phyloP scores from a whole-genome alignment of 2,113 vertebrate genomes.

The Bothrops jararaca region DNA sequence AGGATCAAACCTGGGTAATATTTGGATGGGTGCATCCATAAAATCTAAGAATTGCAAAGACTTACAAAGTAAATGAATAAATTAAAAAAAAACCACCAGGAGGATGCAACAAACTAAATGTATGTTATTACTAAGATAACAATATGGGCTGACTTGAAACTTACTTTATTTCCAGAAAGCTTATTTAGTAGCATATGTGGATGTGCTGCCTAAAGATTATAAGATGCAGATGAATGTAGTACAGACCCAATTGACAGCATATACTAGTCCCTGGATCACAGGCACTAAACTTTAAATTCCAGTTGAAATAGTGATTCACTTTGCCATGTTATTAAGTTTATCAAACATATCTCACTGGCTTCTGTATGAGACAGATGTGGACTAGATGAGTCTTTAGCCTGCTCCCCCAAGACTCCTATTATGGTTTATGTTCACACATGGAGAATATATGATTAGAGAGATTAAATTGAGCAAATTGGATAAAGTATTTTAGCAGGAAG shows the following conservation, averaged over 20 bases:
- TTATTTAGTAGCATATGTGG: neutral
- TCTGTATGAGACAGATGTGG: neutral
- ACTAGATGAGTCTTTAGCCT: neutral
- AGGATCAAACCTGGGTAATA: neutral
- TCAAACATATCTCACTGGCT: neutral
- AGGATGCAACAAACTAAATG: neutral
- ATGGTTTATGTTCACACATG: neutral
- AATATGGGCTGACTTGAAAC: neutral
- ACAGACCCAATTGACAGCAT: neutral
- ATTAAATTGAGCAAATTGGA: neutral
- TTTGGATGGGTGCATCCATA: neutral
- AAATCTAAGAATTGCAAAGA: neutral
- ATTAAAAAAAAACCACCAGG: neutral
- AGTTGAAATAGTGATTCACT: neutral
- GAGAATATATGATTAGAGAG: neutral
- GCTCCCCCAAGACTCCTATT: neutral
- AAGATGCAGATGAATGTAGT: neutral
- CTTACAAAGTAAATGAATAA: neutral
- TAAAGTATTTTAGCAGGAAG: neutral
- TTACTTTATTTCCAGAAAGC: neutral
- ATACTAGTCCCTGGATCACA: neutral
- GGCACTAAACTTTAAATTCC: neutral
- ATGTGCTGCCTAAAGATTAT: neutral
- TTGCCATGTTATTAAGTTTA: neutral
- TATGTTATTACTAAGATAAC: neutral